A percentile compares a stretch with the other conserved stretches of the same genome.
Evolutionary conservation across 2,888 invertebrate species (phyloP).

Genomic region (Camponotus fellah): DNA sequence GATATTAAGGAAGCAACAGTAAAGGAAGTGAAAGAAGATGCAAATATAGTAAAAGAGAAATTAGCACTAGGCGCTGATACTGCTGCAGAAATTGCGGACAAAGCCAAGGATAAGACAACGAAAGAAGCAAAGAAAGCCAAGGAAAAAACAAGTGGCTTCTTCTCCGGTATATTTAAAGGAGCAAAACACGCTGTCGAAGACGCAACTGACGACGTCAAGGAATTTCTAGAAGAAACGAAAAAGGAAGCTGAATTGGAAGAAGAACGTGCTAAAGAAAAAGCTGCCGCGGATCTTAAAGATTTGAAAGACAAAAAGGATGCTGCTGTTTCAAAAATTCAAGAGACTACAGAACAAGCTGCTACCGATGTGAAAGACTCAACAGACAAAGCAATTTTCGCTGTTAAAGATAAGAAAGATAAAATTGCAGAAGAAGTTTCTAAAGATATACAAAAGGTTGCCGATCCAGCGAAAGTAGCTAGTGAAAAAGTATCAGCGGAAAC

Average conservation of each 20-base stretch:
- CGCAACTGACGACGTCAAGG: conserved; percentile 48
- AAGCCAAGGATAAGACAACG: conserved; percentile 84
- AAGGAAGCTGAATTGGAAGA: conserved; percentile 60
- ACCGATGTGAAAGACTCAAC: conserved; percentile 77
- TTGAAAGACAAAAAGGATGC: conserved; percentile 86
- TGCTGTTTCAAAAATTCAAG: conserved; percentile 65
- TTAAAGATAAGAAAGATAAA: conserved; percentile 62
- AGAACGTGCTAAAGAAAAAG: conserved; percentile 85
- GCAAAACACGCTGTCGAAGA: conserved; percentile 71
- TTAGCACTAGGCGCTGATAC: conserved; percentile 38
- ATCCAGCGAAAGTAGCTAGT: conserved; percentile 86
- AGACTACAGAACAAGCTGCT: conserved; percentile 56
- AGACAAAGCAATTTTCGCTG: conserved; percentile 70
- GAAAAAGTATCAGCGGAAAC: conserved; percentile 76
- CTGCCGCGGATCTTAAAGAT: conserved; percentile 80
- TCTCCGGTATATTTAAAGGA: conserved; percentile 68
- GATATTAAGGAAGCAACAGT: conserved; percentile 63
- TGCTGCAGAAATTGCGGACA: conserved; percentile 85
- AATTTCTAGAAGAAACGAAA: conserved; percentile 73
- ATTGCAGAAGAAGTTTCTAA: conserved; percentile 52
- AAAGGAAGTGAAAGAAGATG: conserved; percentile 59
- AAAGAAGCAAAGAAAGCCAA: conserved; percentile 53
- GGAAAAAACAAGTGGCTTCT: conserved; percentile 74
- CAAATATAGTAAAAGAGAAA: conserved; percentile 60
- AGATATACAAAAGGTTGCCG: conserved; percentile 70